phyloP scores from a whole-genome alignment of 2,113 vertebrate genomes.

The Puntigrus tetrazona region DNA sequence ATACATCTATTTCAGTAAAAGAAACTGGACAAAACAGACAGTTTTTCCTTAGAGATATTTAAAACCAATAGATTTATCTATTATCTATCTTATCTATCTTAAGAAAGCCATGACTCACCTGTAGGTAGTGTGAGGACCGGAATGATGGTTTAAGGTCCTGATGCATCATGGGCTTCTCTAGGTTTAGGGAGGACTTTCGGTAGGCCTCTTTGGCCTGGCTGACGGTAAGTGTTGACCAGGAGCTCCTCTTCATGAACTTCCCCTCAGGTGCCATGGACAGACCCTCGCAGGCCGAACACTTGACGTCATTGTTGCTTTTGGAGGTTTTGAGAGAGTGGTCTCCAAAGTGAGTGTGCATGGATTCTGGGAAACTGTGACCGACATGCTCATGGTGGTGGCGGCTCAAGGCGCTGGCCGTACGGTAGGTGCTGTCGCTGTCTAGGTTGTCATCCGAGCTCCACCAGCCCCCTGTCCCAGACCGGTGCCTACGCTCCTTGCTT shows the following conservation, averaged over 20 bases:
- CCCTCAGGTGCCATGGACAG: constrained; percentile 88
- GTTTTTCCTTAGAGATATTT: neutral
- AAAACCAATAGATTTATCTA: neutral
- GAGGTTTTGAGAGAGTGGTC: constrained; percentile 93
- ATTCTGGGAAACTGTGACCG: constrained; percentile 88
- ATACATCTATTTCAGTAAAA: neutral
- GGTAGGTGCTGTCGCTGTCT: constrained; percentile 95
- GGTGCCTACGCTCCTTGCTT: constrained; percentile 90
- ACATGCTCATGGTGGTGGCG: constrained; percentile 84
- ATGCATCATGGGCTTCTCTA: constrained; percentile 91
- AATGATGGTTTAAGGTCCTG: constrained; percentile 87
- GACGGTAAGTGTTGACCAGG: constrained; percentile 97
- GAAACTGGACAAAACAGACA: neutral
- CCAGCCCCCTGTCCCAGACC: constrained; percentile 86
- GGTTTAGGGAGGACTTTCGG: constrained; percentile 94
- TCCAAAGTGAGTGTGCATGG: constrained; percentile 86
- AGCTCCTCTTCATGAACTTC: constrained; percentile 96
- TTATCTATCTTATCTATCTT: too few relatives aligned
- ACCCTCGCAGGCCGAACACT: constrained; percentile 94
- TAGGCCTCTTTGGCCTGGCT: constrained; percentile 99
- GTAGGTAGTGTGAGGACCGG: constrained; percentile 92
- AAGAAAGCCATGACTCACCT: constrained; percentile 75
- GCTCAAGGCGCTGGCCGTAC: constrained; percentile 86
- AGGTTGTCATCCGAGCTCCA: constrained; percentile 99
- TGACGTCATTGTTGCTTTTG: constrained; percentile 96